Evolutionary conservation across 2,888 invertebrate species (phyloP).

Genomic region (Melipona beecheii): DNA sequence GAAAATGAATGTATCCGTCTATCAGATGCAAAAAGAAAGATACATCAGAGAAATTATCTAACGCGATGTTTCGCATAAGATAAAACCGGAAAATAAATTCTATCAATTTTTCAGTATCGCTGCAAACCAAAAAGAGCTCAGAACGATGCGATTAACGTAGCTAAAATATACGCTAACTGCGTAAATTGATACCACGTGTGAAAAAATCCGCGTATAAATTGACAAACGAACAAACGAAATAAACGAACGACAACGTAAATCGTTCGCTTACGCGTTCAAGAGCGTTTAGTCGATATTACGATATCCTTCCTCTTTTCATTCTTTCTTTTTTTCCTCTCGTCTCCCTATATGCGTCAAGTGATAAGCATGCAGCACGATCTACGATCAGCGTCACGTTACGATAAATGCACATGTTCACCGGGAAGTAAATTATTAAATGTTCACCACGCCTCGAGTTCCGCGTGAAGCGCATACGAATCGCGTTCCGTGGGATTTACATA

Average conservation of each 20-base stretch:
- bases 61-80: too few relatives aligned
- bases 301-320: background rate
- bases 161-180: too few relatives aligned
- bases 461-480: slow-evolving; percentile 26
- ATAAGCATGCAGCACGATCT: background rate
- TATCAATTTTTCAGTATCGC: too few relatives aligned
- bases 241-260: background rate
- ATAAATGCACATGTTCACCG: slow-evolving; percentile 38
- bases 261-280: background rate
- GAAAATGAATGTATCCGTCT: too few relatives aligned
- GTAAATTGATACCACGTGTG: too few relatives aligned
- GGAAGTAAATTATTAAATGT: slow-evolving; percentile 53
- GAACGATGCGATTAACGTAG: too few relatives aligned
- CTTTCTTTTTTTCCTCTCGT: background rate
- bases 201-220: too few relatives aligned
- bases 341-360: background rate
- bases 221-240: background rate
- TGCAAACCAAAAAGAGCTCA: too few relatives aligned
- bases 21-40: too few relatives aligned
- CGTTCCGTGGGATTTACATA: slow-evolving; percentile 42
- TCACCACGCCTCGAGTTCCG: slow-evolving; percentile 34
- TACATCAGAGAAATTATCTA: too few relatives aligned
- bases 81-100: too few relatives aligned
- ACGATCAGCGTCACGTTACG: slow-evolving; percentile 4
- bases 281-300: background rate